Conservation (phyloP, 2,888 invertebrate genomes). For the Tubiluchus corallicola region DNA sequence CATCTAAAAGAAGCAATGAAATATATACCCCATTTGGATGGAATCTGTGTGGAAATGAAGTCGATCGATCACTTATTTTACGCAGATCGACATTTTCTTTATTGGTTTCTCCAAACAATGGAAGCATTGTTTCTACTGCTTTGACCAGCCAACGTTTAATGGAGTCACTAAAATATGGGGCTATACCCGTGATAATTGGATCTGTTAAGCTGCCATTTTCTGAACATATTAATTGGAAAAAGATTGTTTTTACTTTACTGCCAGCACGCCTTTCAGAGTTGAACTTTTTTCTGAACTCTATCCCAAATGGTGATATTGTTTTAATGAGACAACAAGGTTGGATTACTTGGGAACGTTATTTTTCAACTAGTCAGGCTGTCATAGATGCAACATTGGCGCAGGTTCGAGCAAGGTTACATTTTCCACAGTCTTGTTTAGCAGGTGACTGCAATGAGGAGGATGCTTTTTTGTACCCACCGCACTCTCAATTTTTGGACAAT, state of each 20-base stretch:
- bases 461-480: slow-evolving; percentile 61
- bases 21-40: slow-evolving; percentile 52
- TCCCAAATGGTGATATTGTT: slow-evolving; percentile 65
- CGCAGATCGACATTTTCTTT: slow-evolving; percentile 73
- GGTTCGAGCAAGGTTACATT: slow-evolving; percentile 58
- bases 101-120: slow-evolving; percentile 55
- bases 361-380: slow-evolving; percentile 65
- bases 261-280: slow-evolving; percentile 51
- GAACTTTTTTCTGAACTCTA: slow-evolving; percentile 66
- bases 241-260: slow-evolving; percentile 27
- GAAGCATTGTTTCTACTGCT: slow-evolving; percentile 38
- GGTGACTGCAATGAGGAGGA: slow-evolving; percentile 52
- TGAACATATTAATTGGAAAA: slow-evolving; percentile 42
- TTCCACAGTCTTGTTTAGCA: slow-evolving; percentile 58
- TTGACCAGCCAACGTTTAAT: slow-evolving; percentile 49
- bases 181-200: slow-evolving; percentile 71
- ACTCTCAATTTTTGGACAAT: slow-evolving; percentile 66
- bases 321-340: slow-evolving; percentile 67
- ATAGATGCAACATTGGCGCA: slow-evolving; percentile 64
- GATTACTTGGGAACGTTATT: slow-evolving; percentile 72
- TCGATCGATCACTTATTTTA: too few species aligned
- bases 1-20: slow-evolving; percentile 18
- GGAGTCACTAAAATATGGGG: slow-evolving; percentile 68
- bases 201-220: slow-evolving; percentile 53
- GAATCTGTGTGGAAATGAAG: slow-evolving; percentile 66